Conservation (phyloP, 2,797 vertebrate genomes). For the Premnoplex brunnescens region DNA sequence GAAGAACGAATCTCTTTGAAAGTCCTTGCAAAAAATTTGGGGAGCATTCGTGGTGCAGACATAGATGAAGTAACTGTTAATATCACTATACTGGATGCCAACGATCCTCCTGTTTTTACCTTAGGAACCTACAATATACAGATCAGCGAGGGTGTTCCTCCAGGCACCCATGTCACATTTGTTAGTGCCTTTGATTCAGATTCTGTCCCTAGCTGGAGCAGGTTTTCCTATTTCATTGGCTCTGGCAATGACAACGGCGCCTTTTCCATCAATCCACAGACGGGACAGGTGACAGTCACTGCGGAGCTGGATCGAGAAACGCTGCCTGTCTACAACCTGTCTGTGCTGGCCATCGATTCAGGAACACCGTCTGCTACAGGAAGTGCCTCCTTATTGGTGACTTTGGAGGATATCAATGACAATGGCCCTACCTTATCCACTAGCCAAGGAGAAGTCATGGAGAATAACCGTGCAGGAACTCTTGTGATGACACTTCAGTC, state of each 20-base stretch:
- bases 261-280: slow-evolving; percentile 93
- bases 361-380: slow-evolving; percentile 91
- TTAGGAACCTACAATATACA: slow-evolving; percentile 86
- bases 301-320: slow-evolving; percentile 91
- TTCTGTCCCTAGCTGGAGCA: slow-evolving; percentile 96
- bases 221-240: slow-evolving; percentile 92
- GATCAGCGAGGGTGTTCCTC: slow-evolving; percentile 91
- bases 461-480: slow-evolving; percentile 90
- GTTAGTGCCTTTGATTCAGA: slow-evolving; percentile 96
- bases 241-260: slow-evolving; percentile 84
- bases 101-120: slow-evolving; percentile 94
- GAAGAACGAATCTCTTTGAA: slow-evolving; percentile 92
- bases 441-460: slow-evolving; percentile 87
- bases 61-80: slow-evolving; percentile 96
- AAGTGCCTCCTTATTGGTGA: slow-evolving; percentile 88
- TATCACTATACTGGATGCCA: slow-evolving; percentile 93
- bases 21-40: slow-evolving; percentile 94
- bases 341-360: slow-evolving; percentile 89
- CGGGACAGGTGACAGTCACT: slow-evolving; percentile 92
- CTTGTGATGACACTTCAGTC: slow-evolving; percentile 86
- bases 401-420: slow-evolving; percentile 95
- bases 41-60: slow-evolving; percentile 92
- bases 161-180: slow-evolving; percentile 91
- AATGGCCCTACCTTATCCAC: slow-evolving; percentile 89
- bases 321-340: slow-evolving; percentile 90